Evolutionary conservation across 1,140 invertebrate genomes (phyloP), one percentile per base, ranked within the genome.

Genomic region (Caenorhabditis tropicalis): DNA sequence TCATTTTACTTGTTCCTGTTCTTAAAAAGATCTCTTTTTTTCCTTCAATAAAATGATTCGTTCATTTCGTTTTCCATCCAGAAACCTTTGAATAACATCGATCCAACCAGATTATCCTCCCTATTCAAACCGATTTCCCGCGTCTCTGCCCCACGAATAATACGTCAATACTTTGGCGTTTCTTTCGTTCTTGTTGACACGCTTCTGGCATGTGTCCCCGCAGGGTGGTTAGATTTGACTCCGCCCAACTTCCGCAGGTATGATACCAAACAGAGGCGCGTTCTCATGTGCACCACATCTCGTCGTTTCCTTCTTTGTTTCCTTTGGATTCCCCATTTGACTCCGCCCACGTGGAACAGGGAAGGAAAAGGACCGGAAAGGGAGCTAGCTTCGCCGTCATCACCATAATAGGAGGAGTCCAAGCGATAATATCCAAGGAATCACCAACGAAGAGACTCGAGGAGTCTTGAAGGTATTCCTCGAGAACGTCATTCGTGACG

Each of bases 401-500:
- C 92, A 91, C n/a, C n/a, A n/a, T n/a, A n/a, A n/a, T n/a, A n/a
- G n/a, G n/a, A n/a, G n/a, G n/a, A 88, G 91, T 88, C 92, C 88
- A 93, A 89, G 93, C 86, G 94, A 95, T 92, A 95, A 95, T 91
- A 94, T 95, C 92, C 93, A 94, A 91, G 94, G 94, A 88, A 74
- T 74, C 36, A 74, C 65, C 6, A 74, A 95, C 88, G 94, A 94
- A 88, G 87, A 87, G 33, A 87, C 87, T 79, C 86, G 86, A 36
- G 86, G 86, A 60, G 86, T 87, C 31, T 51, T 87, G 4, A 87
- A 87, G 53, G 85, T 87, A 15, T 95, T 95, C 91, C 91, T 95
- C 80, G 94, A 95, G 91, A 95, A 95, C 89, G 94, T 95, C 0
- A 95, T 95, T 89, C 93, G 94, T 82, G 95, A 95, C 91, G 94